These are phyloP conservation scores for Cyclophora albipunctata DNA, from an alignment of 2,888 invertebrate genomes.

Conservation along the genomic window DNA sequence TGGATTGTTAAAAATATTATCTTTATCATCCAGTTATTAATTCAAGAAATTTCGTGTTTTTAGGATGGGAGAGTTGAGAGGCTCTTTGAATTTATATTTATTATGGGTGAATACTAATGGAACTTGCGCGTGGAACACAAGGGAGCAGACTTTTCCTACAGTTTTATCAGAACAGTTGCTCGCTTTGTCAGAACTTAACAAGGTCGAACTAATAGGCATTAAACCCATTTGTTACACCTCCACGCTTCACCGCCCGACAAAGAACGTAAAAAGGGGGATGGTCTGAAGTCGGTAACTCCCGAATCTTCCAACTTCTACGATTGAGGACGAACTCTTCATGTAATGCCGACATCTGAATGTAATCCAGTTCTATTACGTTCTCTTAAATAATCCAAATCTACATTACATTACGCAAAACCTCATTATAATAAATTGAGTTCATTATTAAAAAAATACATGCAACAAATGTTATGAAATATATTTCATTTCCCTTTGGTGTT, in stretches of 20 bases:
- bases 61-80: no score
- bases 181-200: constrained; percentile 64
- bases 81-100: no score
- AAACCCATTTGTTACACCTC: constrained; percentile 65
- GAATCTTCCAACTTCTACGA: constrained; percentile 35
- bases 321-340: constrained; percentile 21
- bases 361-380: constrained; percentile 10
- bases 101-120: no score
- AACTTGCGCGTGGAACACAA: no score
- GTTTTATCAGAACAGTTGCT: constrained; percentile 46
- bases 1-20: constrained; percentile 47
- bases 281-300: constrained; percentile 39
- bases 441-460: no score
- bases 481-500: no score
- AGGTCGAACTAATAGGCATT: constrained; percentile 67
- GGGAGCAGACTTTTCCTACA: constrained; percentile 22
- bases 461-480: no score
- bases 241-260: constrained; percentile 56
- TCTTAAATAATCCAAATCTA: no score
- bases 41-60: no score
- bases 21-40: constrained; percentile 17
- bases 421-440: no score
- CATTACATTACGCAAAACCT: no score
- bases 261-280: constrained; percentile 52
- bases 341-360: no score